A percentile compares a stretch with the other conserved stretches of the same genome.
phyloP scores from a whole-genome alignment of 2,113 vertebrate genomes.

The Petromus typicus region DNA sequence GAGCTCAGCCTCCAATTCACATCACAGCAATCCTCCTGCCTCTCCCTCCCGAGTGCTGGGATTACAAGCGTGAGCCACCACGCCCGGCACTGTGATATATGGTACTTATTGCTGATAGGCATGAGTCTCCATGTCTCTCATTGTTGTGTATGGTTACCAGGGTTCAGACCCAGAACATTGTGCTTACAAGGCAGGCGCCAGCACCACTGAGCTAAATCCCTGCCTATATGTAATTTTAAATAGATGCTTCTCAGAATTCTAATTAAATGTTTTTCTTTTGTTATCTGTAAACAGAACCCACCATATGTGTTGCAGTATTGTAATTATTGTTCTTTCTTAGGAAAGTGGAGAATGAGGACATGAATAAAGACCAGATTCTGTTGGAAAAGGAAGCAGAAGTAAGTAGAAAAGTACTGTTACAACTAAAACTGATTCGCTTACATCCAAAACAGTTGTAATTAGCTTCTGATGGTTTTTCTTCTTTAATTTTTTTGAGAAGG shows the following conservation, averaged over 20 bases:
- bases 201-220: no score
- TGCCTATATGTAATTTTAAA: not conserved
- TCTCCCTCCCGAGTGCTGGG: no score
- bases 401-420: constrained; percentile 34
- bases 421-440: not conserved
- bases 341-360: constrained; percentile 96
- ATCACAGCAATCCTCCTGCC: no score
- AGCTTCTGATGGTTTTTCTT: not conserved
- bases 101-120: no score
- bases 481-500: not conserved
- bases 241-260: not conserved
- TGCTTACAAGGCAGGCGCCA: no score
- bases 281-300: not conserved
- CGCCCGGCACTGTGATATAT: no score
- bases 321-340: constrained; percentile 81
- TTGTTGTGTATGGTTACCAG: no score
- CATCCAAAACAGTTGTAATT: not conserved
- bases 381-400: constrained; percentile 99
- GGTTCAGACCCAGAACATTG: no score
- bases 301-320: not conserved
- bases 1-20: no score
- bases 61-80: no score
- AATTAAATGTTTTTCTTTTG: not conserved
- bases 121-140: no score
- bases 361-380: constrained; percentile 98